Evolutionary conservation across 1,140 invertebrate genomes (phyloP).

Genomic region (Nixonia krombeini): DNA sequence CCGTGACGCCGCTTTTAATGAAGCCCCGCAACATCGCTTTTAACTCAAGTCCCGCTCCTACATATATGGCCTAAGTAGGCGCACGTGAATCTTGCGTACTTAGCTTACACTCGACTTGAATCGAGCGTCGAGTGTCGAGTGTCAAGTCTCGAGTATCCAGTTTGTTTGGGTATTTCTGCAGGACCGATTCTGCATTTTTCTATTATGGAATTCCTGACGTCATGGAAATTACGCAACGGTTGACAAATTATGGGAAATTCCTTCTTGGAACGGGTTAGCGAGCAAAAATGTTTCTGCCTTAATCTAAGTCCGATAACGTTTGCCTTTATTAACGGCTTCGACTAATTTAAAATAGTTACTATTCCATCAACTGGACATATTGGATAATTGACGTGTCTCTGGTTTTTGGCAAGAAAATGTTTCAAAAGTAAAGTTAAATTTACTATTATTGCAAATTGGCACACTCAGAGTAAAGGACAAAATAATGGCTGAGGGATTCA

Average conservation of each 20-base stretch:
- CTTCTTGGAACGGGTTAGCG: not conserved
- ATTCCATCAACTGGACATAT: too few relatives aligned
- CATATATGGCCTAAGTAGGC: conserved; percentile 20
- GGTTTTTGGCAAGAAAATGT: too few relatives aligned
- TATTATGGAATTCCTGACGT: too few relatives aligned
- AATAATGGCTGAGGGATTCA: too few relatives aligned
- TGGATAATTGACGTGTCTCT: too few relatives aligned
- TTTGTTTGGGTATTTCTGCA: conserved; percentile 25
- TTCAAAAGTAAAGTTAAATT: too few relatives aligned
- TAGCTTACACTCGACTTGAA: conserved; percentile 1
- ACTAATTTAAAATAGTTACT: too few relatives aligned
- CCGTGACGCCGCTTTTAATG: conserved; percentile 58
- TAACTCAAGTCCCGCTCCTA: conserved; percentile 45
- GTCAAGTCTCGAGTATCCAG: conserved; percentile 17
- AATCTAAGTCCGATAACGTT: too few relatives aligned
- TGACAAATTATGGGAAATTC: not conserved
- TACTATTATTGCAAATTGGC: too few relatives aligned
- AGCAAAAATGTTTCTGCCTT: too few relatives aligned
- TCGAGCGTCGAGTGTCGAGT: conserved; percentile 18
- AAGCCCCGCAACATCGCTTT: conserved; percentile 56
- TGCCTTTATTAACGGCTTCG: too few relatives aligned
- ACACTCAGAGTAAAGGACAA: too few relatives aligned
- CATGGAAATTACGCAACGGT: not conserved
- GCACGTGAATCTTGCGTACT: conserved; percentile 8
- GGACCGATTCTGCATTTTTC: conserved; percentile 32